Evolutionary conservation across 2,888 invertebrate species (phyloP).

Genomic region (Anthrax anthrax): DNA sequence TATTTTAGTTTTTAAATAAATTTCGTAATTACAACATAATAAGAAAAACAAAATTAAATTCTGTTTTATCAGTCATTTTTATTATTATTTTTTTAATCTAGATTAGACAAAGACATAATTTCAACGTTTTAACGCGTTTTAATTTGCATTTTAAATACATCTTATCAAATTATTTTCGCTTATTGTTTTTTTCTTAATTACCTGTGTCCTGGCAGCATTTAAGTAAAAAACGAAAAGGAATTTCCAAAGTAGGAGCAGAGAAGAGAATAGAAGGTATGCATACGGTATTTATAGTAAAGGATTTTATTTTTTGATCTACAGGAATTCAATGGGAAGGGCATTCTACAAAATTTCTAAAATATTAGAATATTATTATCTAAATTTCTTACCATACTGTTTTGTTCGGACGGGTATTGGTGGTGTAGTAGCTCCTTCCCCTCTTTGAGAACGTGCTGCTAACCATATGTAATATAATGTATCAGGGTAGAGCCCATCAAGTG

Average conservation of each 20-base stretch:
- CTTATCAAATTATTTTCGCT: too few species aligned
- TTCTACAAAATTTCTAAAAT: not conserved
- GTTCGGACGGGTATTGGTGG: conserved; percentile 89
- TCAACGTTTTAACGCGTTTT: too few species aligned
- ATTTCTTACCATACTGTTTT: conserved; percentile 89
- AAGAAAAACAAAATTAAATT: too few species aligned
- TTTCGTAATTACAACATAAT: too few species aligned
- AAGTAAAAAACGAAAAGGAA: not conserved
- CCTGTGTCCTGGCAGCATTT: conserved; percentile 12
- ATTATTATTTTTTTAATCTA: too few species aligned
- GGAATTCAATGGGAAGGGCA: not conserved
- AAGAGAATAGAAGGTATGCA: not conserved
- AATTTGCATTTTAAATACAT: too few species aligned
- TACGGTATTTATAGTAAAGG: not conserved
- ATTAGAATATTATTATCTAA: too few species aligned
- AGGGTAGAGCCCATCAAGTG: conserved; percentile 80
- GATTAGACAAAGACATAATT: too few species aligned
- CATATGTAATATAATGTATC: conserved; percentile 95
- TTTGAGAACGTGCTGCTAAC: conserved; percentile 84
- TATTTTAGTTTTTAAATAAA: too few species aligned
- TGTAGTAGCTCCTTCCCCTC: conserved; percentile 91
- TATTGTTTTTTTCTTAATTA: not conserved
- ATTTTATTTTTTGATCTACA: not conserved
- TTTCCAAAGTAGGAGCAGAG: too few species aligned
- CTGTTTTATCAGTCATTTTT: too few species aligned